Conservation (phyloP, 1,140 invertebrate genomes). For the Drosophila pseudoananassae region DNA sequence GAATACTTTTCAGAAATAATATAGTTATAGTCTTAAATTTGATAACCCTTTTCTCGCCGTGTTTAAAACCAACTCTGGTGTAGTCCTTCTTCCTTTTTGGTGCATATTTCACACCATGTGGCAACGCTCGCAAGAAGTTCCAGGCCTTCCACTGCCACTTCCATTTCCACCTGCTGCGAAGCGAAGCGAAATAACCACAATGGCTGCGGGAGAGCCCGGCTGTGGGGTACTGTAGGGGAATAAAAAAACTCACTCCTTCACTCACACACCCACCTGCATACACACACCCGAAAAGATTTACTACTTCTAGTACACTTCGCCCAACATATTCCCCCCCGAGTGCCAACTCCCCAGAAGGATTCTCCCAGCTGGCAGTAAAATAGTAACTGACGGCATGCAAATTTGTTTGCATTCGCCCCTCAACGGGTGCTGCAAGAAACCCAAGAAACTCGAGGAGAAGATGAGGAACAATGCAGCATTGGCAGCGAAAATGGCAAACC, state of each 20-base stretch:
- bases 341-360: constrained; percentile 26
- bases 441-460: constrained; percentile 30
- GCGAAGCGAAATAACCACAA: constrained; percentile 68
- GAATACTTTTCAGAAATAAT: background rate
- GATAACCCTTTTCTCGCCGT: background rate
- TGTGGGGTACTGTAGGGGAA: background rate
- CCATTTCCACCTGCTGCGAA: constrained; percentile 39
- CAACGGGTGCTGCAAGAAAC: constrained; percentile 38
- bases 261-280: constrained; percentile 4
- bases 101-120: constrained; percentile 82
- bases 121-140: constrained; percentile 63
- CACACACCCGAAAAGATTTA: constrained; percentile 74
- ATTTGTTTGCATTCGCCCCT: constrained; percentile 77
- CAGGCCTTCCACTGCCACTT: constrained; percentile 11
- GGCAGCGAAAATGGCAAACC: constrained; percentile 63
- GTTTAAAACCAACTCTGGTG: background rate
- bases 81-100: constrained; percentile 24
- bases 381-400: constrained; percentile 82
- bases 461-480: constrained; percentile 59
- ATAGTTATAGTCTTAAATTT: background rate
- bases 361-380: constrained; percentile 77
- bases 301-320: constrained; percentile 57
- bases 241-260: background rate
- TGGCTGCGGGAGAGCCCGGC: constrained; percentile 20
- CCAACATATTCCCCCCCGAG: constrained; percentile 20